Evolutionary conservation across 2,113 vertebrate species (phyloP), one percentile per base, ranked within the genome.

Genomic region (Coturnix japonica): DNA sequence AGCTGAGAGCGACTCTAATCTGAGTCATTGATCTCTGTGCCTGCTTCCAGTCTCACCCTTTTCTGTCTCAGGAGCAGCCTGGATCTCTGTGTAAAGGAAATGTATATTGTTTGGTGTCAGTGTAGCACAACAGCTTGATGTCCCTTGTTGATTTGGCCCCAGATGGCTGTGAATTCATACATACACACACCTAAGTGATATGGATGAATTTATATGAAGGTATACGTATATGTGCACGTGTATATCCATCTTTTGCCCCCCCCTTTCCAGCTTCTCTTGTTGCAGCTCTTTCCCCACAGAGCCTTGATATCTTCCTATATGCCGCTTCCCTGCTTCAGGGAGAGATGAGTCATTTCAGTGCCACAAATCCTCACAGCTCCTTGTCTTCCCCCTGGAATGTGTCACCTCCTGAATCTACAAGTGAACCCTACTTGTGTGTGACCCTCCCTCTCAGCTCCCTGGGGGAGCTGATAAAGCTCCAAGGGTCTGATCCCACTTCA

Each of bases 91-190:
- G 11, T 2, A 51, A 41, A 82, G 22, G 72, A 72, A 80, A 75
- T 44, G 31, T 30, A 3, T 54, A 9, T 30, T 5, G 46, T 79
- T 54, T 70, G 16, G 9, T 72, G 35, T 74, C 65, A 81, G 0
- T 9, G 15, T 35, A 54, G 35, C 35, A 61, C 21, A n/a, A 33
- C n/a, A 71, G 22, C 4, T 60, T 74, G 80, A 47, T 7, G 15
- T 56, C 0, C 0, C 44, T 81, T 69, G 35, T 53, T 69, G 57
- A 41, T 83, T 78, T 37, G n/a, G 16, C n/a, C 30, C 30, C 15
- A 11, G 4, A n/a, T 69, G 9, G 4, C 3, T 78, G 41, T 66
- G 25, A 51, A 87, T 61, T 23, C 30, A 13, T 26, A 7, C 21
- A 5, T 54, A 51, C 8, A 31, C 23, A 7, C 47, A 49, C 47